Base-by-base conservation (phyloP, 2,113 vertebrate genomes). In the Mastomys coucha region DNA sequence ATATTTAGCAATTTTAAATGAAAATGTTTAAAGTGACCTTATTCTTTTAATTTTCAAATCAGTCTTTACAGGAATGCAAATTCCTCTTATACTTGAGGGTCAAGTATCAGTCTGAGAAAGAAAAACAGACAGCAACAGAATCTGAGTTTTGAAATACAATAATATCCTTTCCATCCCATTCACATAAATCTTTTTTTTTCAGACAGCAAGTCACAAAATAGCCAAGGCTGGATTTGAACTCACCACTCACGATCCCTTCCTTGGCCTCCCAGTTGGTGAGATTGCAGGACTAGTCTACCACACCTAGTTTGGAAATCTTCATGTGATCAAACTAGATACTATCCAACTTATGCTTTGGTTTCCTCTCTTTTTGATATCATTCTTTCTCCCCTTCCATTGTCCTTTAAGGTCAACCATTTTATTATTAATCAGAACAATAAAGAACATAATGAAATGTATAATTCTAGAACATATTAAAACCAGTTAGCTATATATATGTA, bases 1-100 rank as follows among this genome's bases (percentile, higher is more conserved):
- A 77, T 89, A 86, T 86, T 94, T 91, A 11, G 65, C 76, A 36
- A 94, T 69, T 86, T 92, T 10, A 86, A 81, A 7, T 63, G n/a
- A 76, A 89, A 72, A 88, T 93, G 11, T 45, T 77, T 36, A 4
- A 60, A 22, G 49, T 88, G 51, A 82, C 85, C 88, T 91, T 89
- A 20, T 6, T 77, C 14, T 72, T 75, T 28, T 22, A n/a, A 36
- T 53, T 36, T 89, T 89, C 1, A 51, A 94, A 92, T 77, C 63
- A 58, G 17, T 49, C 45, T 94, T 92, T 77, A 70, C 14, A 51
- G 69, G n/a, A 60, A 45, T 89, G 26, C 39, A 89, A 28, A 89
- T 72, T 78, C 26, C 26, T 10, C 70, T 85, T 97, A 75, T 89
- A n/a, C 58, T 42, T 75, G 20, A 86, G 1, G 19, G 86, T 63